A percentile compares a stretch with the other conserved stretches of the same genome.
These are phyloP conservation scores for Orientallactaga bullata DNA, from an alignment of 2,113 vertebrate species.

Conservation along the genomic window DNA sequence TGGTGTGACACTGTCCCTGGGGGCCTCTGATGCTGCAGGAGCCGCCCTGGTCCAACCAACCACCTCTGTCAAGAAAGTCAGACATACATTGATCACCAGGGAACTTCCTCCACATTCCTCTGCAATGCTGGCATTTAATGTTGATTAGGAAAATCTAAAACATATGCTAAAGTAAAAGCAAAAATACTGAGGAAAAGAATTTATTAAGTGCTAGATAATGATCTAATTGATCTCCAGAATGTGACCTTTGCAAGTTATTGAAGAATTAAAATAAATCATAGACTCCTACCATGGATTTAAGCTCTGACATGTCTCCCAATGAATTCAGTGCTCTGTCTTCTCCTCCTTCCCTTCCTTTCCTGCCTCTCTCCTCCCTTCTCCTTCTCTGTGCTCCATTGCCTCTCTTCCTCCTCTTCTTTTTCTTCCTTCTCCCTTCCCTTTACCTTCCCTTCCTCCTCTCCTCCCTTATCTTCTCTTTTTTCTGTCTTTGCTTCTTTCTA, in stretches of 20 bases:
- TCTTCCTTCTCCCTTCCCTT: background rate
- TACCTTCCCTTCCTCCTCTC: background rate
- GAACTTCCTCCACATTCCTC: background rate
- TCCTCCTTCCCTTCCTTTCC: too few species aligned
- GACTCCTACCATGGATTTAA: background rate
- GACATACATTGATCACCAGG: conserved; percentile 18
- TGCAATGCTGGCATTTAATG: conserved; percentile 14
- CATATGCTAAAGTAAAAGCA: background rate
- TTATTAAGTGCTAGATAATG: conserved; percentile 24
- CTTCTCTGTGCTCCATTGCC: background rate
- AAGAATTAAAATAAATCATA: conserved; percentile 50
- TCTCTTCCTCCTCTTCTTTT: background rate
- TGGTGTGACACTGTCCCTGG: too few species aligned
- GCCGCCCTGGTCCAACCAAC: background rate
- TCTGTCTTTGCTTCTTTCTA: background rate
- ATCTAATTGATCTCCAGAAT: background rate
- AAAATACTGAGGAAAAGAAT: background rate
- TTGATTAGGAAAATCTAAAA: conserved; percentile 63
- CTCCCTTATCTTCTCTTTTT: accelerated
- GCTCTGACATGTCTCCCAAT: too few species aligned
- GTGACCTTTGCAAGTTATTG: background rate
- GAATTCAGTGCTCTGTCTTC: too few species aligned
- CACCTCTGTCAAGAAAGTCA: background rate
- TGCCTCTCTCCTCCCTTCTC: background rate
- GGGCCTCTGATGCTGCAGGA: too few species aligned